Percentiles rank a stretch among this genome's conserved stretches.
Evolutionary conservation across 2,888 invertebrate genomes (phyloP).

Genomic region (Lasioglossum zephyrum): DNA sequence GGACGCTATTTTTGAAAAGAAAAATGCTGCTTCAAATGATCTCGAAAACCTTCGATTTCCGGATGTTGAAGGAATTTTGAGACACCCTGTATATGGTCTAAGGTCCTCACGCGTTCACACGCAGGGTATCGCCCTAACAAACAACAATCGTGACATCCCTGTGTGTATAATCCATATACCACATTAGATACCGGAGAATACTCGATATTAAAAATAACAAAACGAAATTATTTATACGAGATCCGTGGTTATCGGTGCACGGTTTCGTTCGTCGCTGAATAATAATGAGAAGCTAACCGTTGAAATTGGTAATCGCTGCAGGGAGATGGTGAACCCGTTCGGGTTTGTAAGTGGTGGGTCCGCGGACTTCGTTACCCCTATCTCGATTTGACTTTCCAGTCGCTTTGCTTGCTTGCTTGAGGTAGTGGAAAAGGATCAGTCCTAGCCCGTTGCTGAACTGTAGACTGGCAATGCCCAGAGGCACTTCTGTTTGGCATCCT

Average conservation of each 20-base stretch:
- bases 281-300: too few relatives aligned
- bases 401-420: neutral
- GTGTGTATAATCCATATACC: too few relatives aligned
- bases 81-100: too few relatives aligned
- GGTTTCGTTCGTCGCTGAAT: neutral
- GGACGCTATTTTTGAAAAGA: too few relatives aligned
- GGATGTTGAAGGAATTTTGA: too few relatives aligned
- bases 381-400: conserved; percentile 6
- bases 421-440: neutral
- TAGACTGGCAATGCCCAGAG: neutral
- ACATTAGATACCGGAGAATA: neutral
- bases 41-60: too few relatives aligned
- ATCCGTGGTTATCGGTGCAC: neutral
- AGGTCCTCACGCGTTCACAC: too few relatives aligned
- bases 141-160: too few relatives aligned
- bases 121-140: too few relatives aligned
- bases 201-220: neutral
- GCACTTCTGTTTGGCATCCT: conserved; percentile 4
- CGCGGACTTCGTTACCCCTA: neutral
- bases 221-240: neutral
- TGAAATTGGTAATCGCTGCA: neutral
- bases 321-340: neutral
- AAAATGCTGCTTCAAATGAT: too few relatives aligned
- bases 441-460: neutral
- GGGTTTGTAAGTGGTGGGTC: neutral